Conservation (phyloP, 2,797 vertebrate species). For the Anableps anableps region DNA sequence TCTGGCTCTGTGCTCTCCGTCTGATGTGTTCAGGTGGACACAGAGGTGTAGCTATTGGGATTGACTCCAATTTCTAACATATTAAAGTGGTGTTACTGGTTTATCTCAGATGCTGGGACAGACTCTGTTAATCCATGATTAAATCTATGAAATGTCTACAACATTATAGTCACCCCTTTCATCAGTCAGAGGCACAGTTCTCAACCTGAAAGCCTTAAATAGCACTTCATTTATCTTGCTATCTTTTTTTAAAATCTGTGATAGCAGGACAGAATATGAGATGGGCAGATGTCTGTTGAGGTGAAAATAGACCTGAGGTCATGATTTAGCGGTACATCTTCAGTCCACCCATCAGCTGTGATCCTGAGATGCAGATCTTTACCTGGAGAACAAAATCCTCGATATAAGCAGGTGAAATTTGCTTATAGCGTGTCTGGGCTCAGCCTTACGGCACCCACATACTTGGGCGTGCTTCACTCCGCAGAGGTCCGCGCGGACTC, state of each 20-base stretch:
- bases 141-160: not conserved
- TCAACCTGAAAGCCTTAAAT: not conserved
- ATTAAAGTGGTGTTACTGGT: constrained; percentile 9
- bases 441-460: too few species aligned
- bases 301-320: too few species aligned
- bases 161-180: not conserved
- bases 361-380: too few species aligned
- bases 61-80: constrained; percentile 22
- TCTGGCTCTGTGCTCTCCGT: constrained; percentile 23
- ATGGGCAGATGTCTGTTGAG: not conserved
- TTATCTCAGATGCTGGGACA: not conserved
- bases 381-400: too few species aligned
- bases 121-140: not conserved
- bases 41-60: constrained; percentile 13
- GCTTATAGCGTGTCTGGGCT: too few species aligned
- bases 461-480: too few species aligned
- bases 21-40: constrained; percentile 41
- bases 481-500: too few species aligned
- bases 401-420: too few species aligned
- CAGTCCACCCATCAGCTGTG: too few species aligned
- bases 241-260: not conserved
- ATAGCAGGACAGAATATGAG: not conserved
- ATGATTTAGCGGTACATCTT: too few species aligned
- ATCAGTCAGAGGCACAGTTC: not conserved
- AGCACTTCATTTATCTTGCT: not conserved